These are phyloP conservation scores for Halesus radiatus DNA, from an alignment of 1,140 invertebrate genomes.

Conservation along the genomic window DNA sequence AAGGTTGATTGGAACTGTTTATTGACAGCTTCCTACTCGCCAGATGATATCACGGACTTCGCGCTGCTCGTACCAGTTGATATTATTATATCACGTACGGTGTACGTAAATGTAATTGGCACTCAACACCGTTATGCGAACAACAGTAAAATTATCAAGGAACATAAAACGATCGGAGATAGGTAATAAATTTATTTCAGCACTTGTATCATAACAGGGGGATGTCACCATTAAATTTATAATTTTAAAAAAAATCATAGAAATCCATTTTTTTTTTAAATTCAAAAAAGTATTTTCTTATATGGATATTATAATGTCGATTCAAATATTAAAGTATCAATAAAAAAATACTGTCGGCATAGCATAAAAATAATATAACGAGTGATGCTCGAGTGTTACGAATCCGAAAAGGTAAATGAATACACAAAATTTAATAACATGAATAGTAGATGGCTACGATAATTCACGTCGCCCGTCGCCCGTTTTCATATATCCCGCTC, in stretches of 20 bases:
- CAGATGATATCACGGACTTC: not conserved
- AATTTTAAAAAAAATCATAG: too few species aligned
- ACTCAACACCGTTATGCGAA: not conserved
- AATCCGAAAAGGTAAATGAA: not conserved
- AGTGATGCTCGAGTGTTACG: too few species aligned
- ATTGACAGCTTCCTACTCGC: not conserved
- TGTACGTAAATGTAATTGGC: not conserved
- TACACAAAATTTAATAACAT: not conserved
- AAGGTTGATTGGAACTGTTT: not conserved
- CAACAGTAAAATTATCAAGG: not conserved
- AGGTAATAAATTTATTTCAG: too few species aligned
- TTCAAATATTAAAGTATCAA: too few species aligned
- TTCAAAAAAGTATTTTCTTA: too few species aligned
- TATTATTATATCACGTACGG: not conserved
- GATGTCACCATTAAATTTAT: too few species aligned
- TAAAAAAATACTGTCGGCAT: too few species aligned
- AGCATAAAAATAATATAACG: too few species aligned
- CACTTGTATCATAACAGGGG: too few species aligned
- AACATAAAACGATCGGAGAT: too few species aligned
- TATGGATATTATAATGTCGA: too few species aligned
- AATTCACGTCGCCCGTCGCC: conserved; percentile 2
- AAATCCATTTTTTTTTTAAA: too few species aligned
- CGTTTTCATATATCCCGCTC: conserved; percentile 12
- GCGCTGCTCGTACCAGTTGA: not conserved
- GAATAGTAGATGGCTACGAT: not conserved